Evolutionary conservation across 2,888 invertebrate genomes (phyloP), one percentile per base, ranked within the genome.

Genomic region (Ophonus ardosiacus): DNA sequence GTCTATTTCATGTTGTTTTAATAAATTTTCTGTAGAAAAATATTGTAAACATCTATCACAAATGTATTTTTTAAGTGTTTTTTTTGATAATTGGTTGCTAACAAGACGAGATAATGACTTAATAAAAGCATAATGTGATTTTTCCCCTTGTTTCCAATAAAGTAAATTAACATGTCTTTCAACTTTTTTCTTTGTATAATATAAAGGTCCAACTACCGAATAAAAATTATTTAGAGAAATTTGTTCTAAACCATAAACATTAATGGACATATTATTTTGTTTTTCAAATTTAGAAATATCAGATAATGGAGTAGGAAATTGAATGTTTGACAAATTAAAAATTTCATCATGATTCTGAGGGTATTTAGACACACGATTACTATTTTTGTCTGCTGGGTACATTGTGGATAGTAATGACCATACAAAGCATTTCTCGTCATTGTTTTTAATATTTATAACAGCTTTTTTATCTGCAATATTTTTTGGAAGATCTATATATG

Each of bases 221-320:
- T 84, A 31, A 81, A 61, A 17, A 3, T 4, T 31, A 43, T 15
- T 43, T 74, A 15, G 0, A 40, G 17, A 10, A 40, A 40, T 13
- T 7, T 79, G 17, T 31, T 85, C 59, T 21, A 87, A 59, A n/a
- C 81, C 85, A 63, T 84, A 86, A 7, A 86, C 85, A 57, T 86
- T 86, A 7, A 86, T 68, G n/a, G 81, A 76, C 10, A 86, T 85
- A 38, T 86, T 63, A 76, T 86, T 86, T 13, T 84, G 7, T 17
- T 85, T 79, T 85, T 86, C 87, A 85, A 87, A 87, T 51, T 81
- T 84, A n/a, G 51, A 3, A 40, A 87, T 86, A 24, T 86, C 84
- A 86, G 63, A 86, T 78, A 78, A 57, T 57, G 59, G 51, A 18
- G 57, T 78, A 0, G 57, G 78, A 57, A 78, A 57, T n/a, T 51